Percentiles rank a stretch among this genome's conserved stretches.
Evolutionary conservation across 2,113 vertebrate species (phyloP).

Genomic region (Sitta europaea): DNA sequence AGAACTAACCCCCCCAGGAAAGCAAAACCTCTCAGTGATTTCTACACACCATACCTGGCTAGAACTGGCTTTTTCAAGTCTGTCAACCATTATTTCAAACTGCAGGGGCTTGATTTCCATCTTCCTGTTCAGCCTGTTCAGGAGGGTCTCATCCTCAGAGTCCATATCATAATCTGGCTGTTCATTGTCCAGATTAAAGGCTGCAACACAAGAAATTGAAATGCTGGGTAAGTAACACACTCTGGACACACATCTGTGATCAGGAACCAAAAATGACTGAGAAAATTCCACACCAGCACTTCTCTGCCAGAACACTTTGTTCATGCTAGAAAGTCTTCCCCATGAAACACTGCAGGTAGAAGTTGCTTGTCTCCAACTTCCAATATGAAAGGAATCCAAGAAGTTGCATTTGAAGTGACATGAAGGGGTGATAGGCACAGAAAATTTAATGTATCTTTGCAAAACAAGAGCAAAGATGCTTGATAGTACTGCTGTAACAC

Average conservation of each 20-base stretch:
- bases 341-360: background rate
- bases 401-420: too few species aligned
- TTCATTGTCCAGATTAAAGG: conserved; percentile 88
- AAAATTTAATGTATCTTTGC: background rate
- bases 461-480: background rate
- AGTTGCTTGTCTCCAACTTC: background rate
- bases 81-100: conserved; percentile 93
- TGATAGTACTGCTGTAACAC: accelerated
- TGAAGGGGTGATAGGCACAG: background rate
- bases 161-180: conserved; percentile 96
- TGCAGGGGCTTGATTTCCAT: conserved; percentile 92
- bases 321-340: background rate
- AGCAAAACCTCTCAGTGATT: background rate
- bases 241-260: background rate
- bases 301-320: background rate
- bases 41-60: conserved; percentile 82
- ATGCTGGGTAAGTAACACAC: background rate
- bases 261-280: accelerated
- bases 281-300: background rate
- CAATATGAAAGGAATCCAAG: background rate
- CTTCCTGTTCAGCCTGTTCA: conserved; percentile 90
- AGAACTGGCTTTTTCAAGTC: conserved; percentile 90
- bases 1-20: background rate
- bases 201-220: conserved; percentile 55
- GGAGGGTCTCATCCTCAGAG: conserved; percentile 90